Evolutionary conservation across 1,140 invertebrate genomes (phyloP), one percentile per base, ranked within the genome.

Genomic region (Paraescarpia echinospica): DNA sequence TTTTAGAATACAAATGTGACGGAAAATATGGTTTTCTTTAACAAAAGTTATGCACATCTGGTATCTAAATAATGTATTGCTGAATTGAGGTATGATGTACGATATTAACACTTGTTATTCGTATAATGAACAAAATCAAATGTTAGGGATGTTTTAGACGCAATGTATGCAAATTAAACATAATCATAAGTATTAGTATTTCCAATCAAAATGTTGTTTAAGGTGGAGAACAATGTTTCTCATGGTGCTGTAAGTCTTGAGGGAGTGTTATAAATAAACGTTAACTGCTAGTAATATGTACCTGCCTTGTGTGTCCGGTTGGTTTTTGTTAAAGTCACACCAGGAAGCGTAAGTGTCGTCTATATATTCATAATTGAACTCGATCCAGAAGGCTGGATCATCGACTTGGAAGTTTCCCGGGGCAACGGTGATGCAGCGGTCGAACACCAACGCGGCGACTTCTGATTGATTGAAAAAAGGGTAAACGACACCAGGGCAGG

Each of bases 321-420:
- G 34, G 4, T 4, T 34, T 33, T 33, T 89, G 1, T 41, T 31
- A 90, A 27, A 18, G 34, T 90, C 35, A 41, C 6, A 18, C 90
- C 90, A 77, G 59, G 59, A 34, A 14, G 90, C 34, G 35, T 35
- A 90, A 35, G 90, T 90, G n/a, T 90, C 90, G 90, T 90, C 90
- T 6, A 90, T 35, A 90, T 35, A 41, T 90, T 90, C 90, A 90
- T 35, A 90, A 33, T 90, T 90, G 90, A 35, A 90, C 90, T 90
- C 34, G 34, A 90, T 90, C 34, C 35, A 90, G 35, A 90, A 90
- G 18, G 34, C n/a, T 4, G 34, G 34, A 31, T 90, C 90, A 22
- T 34, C 35, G 34, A 35, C 90, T 90, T 12, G 90, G 35, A 35
- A 35, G 35, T 34, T 41, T 9, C 90, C 90, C n/a, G 14, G 34